Base-by-base conservation (phyloP, 2,113 vertebrate species). In the Lichenostomus cassidix region DNA sequence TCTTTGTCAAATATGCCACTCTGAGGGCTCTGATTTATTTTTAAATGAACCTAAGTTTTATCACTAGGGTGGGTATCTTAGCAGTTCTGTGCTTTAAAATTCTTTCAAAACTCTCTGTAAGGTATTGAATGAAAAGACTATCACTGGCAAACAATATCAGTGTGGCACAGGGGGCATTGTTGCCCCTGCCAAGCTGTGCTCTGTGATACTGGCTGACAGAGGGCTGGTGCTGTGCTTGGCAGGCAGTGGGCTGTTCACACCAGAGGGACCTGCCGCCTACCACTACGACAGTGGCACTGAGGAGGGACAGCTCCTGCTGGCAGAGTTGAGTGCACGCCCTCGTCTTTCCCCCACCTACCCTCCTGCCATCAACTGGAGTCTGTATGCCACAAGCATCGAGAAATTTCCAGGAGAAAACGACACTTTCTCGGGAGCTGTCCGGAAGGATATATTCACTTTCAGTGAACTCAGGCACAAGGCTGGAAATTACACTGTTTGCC, bases 241-340 rank as follows among this genome's bases (percentile, higher is more conserved):
- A 98, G 98, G 97, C 27, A 98, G 98, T 4, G 97, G 97, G 52
- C 96, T 98, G 46, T 98, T 97, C 5, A 42, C 92, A 0, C 96
- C 91, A 0, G 85, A 96, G 7, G 96, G 89, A 19, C 52, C 98
- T 1, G 47, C 12, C 0, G 10, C 92, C 35, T 98, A 97, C 83
- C 73, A 97, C 78, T 97, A 97, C 3, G 93, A 98, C 94, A 95
- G 94, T 39, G 67, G 44, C 62, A 97, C 94, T 0, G 69, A 97
- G 49, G 92, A 97, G 9, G 98, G 97, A 23, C 27, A 7, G 41
- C 97, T 98, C 44, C 73, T 98, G 74, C 25, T 98, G 4, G 94
- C 97, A 15, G 91, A 98, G 52, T 4, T 97, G 65, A 92, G 63
- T 0, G 24, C 97, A 35, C 33, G 1, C 4, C 98, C 97, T 12